phyloP scores from a whole-genome alignment of 2,113 vertebrate species.

The Alethe diademata region DNA sequence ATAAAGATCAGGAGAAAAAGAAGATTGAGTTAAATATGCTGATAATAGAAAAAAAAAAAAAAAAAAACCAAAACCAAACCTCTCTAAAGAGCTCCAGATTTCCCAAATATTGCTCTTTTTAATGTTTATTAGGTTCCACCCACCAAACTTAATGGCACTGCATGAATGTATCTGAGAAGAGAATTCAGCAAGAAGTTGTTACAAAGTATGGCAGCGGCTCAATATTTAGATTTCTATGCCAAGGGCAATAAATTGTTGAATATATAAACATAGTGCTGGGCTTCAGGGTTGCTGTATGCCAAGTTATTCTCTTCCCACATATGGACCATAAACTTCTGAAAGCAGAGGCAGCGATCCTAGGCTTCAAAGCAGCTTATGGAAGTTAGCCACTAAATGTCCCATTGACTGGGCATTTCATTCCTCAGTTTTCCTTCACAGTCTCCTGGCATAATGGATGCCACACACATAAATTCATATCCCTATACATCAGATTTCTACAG shows the following conservation, averaged over 20 bases:
- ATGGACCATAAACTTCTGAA: background rate
- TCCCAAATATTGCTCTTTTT: background rate
- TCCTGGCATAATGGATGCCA: background rate
- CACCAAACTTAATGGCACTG: background rate
- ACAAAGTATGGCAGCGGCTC: background rate
- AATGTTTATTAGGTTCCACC: background rate
- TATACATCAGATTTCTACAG: background rate
- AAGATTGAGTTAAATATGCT: background rate
- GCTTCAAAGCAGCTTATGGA: background rate
- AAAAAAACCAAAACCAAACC: background rate
- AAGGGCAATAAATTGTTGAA: background rate
- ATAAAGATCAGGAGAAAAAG: background rate
- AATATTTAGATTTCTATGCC: slow-evolving; percentile 9
- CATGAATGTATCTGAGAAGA: background rate
- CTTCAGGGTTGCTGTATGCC: background rate
- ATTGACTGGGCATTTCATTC: background rate
- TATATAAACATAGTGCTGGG: background rate
- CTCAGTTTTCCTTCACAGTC: background rate
- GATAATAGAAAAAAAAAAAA: background rate
- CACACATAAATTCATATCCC: background rate
- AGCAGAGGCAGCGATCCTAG: background rate
- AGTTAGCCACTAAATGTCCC: background rate
- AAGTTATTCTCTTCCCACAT: background rate
- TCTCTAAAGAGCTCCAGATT: background rate
- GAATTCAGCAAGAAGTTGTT: background rate